Evolutionary conservation across 2,797 vertebrate species (phyloP), one percentile per base, ranked within the genome.

Genomic region (Glossophaga mutica): DNA sequence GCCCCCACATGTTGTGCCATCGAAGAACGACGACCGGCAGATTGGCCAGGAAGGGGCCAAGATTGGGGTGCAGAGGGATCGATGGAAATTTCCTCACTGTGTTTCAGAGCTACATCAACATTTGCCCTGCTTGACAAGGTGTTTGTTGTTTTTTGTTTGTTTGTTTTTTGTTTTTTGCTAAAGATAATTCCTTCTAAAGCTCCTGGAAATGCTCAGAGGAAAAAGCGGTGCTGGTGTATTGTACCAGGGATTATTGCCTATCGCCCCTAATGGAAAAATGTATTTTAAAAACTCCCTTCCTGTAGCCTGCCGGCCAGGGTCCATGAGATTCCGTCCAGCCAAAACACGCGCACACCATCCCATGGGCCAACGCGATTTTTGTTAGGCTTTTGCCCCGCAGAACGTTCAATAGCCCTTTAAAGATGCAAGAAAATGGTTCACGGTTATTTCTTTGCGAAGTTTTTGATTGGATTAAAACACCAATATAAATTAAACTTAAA

Each of bases 401-500:
- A 71, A 62, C 74, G 29, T 52, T 83, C 74, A 57, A 6, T 24
- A 62, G 82, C 48, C 87, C 71, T 81, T 90, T 70, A 78, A 84
- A 92, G 24, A 39, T 57, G 4, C 57, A 83, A 90, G 76, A 32
- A 94, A 86, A 91, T 79, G 79, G 32, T 84, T 94, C 42, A 46
- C 46, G 22, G 29, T 32, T 92, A 82, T 67, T 95, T 95, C 84
- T 85, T 83, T 86, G 37, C 87, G 65, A 93, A 79, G 52, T 81
- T 96, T 96, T 96, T 57, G 29, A 90, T 42, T 82, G 68, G 32
- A 74, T 94, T 93, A 79, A 81, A 90, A n/a, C 10, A 70, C 42
- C 24, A 94, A 21, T 59, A 67, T 94, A 91, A 59, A 68, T 76
- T 93, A 79, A 71, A 89, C 84, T 92, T 90, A 92, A 91, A 88